These are phyloP conservation scores for Piaya cayana DNA, from an alignment of 2,113 vertebrate genomes.

Conservation along the genomic window DNA sequence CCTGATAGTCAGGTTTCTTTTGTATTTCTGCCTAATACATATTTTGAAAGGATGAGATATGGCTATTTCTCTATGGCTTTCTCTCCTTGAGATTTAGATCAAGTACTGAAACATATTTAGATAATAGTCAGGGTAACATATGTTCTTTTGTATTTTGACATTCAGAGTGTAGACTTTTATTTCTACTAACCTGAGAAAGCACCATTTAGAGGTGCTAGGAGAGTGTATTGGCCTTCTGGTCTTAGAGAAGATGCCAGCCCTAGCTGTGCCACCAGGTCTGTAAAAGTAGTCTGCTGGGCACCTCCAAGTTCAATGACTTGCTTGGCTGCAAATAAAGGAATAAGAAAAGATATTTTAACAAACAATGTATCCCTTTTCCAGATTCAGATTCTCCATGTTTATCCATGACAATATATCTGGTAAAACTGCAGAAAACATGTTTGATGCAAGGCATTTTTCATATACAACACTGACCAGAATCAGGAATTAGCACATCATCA, in stretches of 20 bases:
- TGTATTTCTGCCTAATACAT: neutral
- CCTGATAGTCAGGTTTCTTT: neutral
- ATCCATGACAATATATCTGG: neutral
- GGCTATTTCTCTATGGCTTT: neutral
- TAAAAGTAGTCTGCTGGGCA: conserved; percentile 86
- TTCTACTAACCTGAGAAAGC: conserved; percentile 87
- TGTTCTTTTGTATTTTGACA: neutral
- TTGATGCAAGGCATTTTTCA: neutral
- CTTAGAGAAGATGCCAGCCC: conserved; percentile 83
- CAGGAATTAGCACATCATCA: conserved; percentile 90
- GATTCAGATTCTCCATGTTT: neutral
- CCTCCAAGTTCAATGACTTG: conserved; percentile 91
- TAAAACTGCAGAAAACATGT: neutral
- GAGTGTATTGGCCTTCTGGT: conserved; percentile 85
- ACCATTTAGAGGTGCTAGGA: conserved; percentile 87
- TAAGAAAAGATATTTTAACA: neutral
- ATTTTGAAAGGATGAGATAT: neutral
- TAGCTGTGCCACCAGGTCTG: conserved; percentile 86
- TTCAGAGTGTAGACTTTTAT: neutral
- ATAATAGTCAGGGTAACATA: neutral
- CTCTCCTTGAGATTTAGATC: neutral
- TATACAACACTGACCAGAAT: conserved; percentile 85
- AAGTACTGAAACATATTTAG: neutral
- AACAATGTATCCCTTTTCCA: neutral
- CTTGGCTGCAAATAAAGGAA: conserved; percentile 82